Base-by-base conservation (phyloP, 2,797 vertebrate species). In the Poeciliopsis paucimaculata region DNA sequence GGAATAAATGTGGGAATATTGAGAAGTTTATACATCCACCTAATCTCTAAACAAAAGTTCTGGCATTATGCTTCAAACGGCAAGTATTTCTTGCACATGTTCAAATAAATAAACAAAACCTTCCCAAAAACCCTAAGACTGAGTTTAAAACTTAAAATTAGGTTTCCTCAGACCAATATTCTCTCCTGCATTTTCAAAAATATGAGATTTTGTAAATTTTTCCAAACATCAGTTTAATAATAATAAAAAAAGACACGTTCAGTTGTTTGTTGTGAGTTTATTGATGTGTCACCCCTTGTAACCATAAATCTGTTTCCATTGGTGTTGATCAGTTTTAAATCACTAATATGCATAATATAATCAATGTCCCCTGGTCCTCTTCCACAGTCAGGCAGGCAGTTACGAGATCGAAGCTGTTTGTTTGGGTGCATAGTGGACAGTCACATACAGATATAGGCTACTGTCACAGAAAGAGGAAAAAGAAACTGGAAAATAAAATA, bases 371-470 rank as follows among this genome's bases (percentile, higher is more conserved):
- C 60, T 86, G 73, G 84, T 81, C 88, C 86, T 84, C 86, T 91
- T 91, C 93, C 91, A 95, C 91, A 93, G 91, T 95, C 96, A 97
- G 96, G 95, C 97, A 97, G 95, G 96, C 96, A 94, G 95, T 97
- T 97, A 97, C 95, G 97, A 96, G 96, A 96, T 95, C 84, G 89
- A 95, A 96, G 94, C 95, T 91, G 93, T 96, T 96, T 91, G 93
- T 96, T 96, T 96, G 96, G 97, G 97, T 99, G 98, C 97, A 98
- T 97, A 98, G 97, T 97, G 97, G 97, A 96, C 94, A 97, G 94
- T 96, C 96, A 97, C 90, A 82, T 93, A 95, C 93, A 94, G 92
- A 93, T 90, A 95, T 91, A n/a, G n/a, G n/a, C n/a, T n/a, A 94
- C 94, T 94, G 93, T 95, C 95, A 97, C 96, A 95, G 92, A 93